Percentiles rank a stretch among this genome's conserved stretches.
These are phyloP conservation scores for Brienomyrus longianalis DNA, from an alignment of 2,113 vertebrate species.

Conservation along the genomic window DNA sequence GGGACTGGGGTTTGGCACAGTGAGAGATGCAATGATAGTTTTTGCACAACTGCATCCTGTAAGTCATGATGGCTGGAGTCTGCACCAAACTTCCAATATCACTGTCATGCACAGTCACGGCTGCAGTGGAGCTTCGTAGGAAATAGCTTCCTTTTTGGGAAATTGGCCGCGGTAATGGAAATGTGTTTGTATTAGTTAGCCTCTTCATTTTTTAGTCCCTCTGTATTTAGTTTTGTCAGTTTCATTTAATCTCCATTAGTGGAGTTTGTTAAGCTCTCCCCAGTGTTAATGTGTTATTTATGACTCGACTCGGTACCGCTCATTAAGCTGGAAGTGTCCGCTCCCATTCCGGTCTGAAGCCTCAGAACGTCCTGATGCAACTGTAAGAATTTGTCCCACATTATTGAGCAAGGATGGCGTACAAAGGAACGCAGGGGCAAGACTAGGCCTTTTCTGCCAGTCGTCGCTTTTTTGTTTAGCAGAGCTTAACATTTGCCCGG, in stretches of 20 bases:
- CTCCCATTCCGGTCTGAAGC: neutral
- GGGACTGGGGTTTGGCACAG: neutral
- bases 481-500: neutral
- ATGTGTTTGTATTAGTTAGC: neutral
- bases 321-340: constrained; percentile 5
- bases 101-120: neutral
- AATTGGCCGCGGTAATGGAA: neutral
- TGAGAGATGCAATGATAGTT: neutral
- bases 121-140: neutral
- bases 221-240: constrained; percentile 16
- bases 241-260: constrained; percentile 13
- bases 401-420: neutral
- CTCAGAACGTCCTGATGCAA: neutral
- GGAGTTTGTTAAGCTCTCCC: neutral
- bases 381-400: neutral
- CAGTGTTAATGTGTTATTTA: constrained; percentile 11
- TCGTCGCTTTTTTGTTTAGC: neutral
- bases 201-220: neutral
- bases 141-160: neutral
- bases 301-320: neutral
- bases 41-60: neutral
- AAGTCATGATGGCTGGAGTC: neutral
- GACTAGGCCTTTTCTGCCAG: neutral
- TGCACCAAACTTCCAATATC: neutral
- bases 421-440: neutral